Evolutionary conservation across 2,113 vertebrate genomes (phyloP), one percentile per base, ranked within the genome.

Genomic region (Festucalex cinctus): DNA sequence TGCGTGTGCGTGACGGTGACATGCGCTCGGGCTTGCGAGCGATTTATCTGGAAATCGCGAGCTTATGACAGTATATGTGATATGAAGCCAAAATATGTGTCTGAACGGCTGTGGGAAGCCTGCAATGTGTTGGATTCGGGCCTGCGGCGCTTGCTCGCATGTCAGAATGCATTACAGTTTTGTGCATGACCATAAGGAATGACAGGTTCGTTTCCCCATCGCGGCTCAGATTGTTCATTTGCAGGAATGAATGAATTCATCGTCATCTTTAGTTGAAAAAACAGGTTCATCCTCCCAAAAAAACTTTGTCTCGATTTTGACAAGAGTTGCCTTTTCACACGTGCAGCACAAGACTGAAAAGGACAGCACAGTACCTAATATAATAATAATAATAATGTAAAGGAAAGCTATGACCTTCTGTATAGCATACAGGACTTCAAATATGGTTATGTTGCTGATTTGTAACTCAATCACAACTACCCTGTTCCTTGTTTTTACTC

Each of bases 51-150:
- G n/a, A 82, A 65, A 78, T 82, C 63, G 39, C 62, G 71, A 81
- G 63, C 75, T 84, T 67, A 60, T 80, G 71, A 67, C 70, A 63
- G 41, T 39, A 61, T 66, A 58, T 78, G 66, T 41, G 61, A 68
- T 66, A 39, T 37, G 36, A 60, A 57, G 48, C 65, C 56, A 6
- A 35, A n/a, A 43, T 69, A 71, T 82, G 49, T 1, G 3, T 77
- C 36, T 43, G 72, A 28, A 26, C 66, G 70, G 46, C 39, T 80
- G 65, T 78, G 66, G 63, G 57, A 74, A 68, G 63, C 64, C 58
- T 82, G 83, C 84, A 78, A n/a, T 82, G 83, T 77, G 77, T 74
- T 82, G 71, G 64, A 71, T 68, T 67, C 9, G 44, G 78, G 82
- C 76, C 77, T 82, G 81, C 60, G 46, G 69, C 73, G 32, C n/a